Conservation (phyloP, 23 tunicate genomes). For the Ciona savignyi region DNA sequence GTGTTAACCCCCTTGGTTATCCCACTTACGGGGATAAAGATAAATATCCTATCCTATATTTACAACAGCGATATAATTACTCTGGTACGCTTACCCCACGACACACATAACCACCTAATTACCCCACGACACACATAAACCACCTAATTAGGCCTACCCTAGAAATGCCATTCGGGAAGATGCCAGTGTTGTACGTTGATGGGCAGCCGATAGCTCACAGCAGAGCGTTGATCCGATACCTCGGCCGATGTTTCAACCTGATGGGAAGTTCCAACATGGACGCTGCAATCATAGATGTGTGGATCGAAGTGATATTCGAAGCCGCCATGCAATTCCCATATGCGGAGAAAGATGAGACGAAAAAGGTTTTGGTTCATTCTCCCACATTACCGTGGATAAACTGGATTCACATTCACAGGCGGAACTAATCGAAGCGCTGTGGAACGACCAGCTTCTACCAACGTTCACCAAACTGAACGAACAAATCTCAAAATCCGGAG, state of each 20-base stretch:
- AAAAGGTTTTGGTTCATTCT: no score
- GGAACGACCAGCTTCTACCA: neutral
- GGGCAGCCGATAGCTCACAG: slow-evolving; percentile 49
- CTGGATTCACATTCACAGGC: neutral
- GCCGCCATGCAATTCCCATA: slow-evolving; percentile 12
- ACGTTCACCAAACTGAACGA: neutral
- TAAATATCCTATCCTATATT: no score
- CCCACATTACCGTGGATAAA: no score
- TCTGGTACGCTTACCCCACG: no score
- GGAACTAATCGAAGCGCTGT: neutral
- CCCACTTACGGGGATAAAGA: no score
- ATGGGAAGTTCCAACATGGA: slow-evolving; percentile 15
- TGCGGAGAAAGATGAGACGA: slow-evolving; percentile 29
- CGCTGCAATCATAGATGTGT: slow-evolving; percentile 39
- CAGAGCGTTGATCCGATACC: slow-evolving; percentile 37
- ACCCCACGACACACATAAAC: no score
- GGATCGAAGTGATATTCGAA: slow-evolving; percentile 31
- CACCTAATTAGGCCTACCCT: no score
- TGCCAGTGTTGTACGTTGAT: slow-evolving; percentile 46
- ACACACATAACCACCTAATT: no score
- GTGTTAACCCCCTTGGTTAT: no score
- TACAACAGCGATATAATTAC: no score
- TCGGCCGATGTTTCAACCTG: slow-evolving; percentile 26
- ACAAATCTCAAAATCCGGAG: neutral
- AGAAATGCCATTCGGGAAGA: slow-evolving; percentile 42